Percentiles rank a stretch among this genome's conserved stretches.
These are phyloP conservation scores for Actinernus sp. DNA, from an alignment of 92 coral and sea anemone genomes.

Conservation along the genomic window DNA sequence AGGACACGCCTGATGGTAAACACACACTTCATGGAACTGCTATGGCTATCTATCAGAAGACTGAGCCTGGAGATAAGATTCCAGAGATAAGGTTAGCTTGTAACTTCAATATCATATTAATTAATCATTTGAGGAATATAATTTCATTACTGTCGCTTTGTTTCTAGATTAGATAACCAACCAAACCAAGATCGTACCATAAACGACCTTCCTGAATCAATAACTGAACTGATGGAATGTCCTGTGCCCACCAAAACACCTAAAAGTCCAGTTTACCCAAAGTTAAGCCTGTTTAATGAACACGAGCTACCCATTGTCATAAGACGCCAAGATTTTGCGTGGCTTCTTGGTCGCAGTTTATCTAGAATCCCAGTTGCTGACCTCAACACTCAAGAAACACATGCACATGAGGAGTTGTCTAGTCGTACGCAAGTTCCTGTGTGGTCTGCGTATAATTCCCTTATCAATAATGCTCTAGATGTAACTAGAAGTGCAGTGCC, in stretches of 20 bases:
- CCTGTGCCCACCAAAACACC: slow-evolving; percentile 28
- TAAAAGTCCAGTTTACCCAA: slow-evolving; percentile 4
- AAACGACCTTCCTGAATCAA: slow-evolving; percentile 12
- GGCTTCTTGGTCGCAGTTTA: slow-evolving; percentile 24
- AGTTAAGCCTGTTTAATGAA: slow-evolving; percentile 3
- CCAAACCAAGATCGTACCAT: slow-evolving; percentile 12
- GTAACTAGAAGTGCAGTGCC: slow-evolving; percentile 36
- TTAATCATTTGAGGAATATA: no score
- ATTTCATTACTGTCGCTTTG: no score
- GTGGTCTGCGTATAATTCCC: slow-evolving; percentile 47
- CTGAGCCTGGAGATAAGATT: no score
- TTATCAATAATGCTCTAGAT: slow-evolving; percentile 11
- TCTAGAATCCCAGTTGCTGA: background rate
- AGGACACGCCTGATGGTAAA: slow-evolving; percentile 32
- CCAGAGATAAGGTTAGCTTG: background rate
- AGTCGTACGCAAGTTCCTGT: slow-evolving; percentile 13
- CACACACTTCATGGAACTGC: no score
- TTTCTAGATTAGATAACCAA: slow-evolving; percentile 6
- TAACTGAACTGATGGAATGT: slow-evolving; percentile 18
- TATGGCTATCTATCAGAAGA: no score
- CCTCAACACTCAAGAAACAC: background rate
- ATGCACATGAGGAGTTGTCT: slow-evolving; percentile 3
- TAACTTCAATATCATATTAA: slow-evolving; percentile 1
- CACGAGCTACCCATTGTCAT: slow-evolving; percentile 17
- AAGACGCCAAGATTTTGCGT: slow-evolving; percentile 17